Base-by-base conservation (phyloP, 2,888 invertebrate species). In the Tenthredo mesomela region DNA sequence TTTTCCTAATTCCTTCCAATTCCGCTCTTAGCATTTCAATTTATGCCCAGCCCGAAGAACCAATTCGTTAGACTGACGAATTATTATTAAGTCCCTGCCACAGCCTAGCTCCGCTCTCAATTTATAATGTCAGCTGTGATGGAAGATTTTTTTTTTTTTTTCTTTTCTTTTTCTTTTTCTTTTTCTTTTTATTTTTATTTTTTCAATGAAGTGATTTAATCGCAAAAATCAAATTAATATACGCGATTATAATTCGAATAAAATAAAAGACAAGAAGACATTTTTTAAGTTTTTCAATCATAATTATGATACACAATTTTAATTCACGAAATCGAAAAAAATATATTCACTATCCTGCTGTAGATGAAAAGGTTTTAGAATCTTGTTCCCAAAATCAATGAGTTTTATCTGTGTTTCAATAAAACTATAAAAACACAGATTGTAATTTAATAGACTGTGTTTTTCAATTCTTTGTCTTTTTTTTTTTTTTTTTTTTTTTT, bases 1-100 rank as follows among this genome's bases (percentile, higher is more conserved):
- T 89, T 90, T 89, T 89, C 90, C 90, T 90, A 92, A 92, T 92
- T 92, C 89, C 91, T 91, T 90, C 91, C 91, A 90, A 92, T 92
- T 92, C 90, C 92, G 90, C 91, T 91, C 91, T 92, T 91, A 92
- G 90, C 92, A 89, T 92, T 92, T 92, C 92, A 92, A 92, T 92
- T 92, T 92, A 82, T 82, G 82, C 65, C 77, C 67, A 67, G 33
- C 67, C 37, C 73, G 73, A 33, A 33, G 47, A 47, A 82, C 82
- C 82, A 82, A 82, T 82, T 82, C 82, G 82, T 65, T 70, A 70
- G 33, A 82, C 82, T 82, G 82, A 82, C 67, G 67, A 73, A 73
- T 73, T 73, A 73, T 33, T 67, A 67, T 67, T 33, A 67, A 67
- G 67, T 67, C 67, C 67, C 25, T 25, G 29, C 54, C n/a, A 33